phyloP scores from a whole-genome alignment of 2,888 invertebrate genomes.

The Odontothrips loti region DNA sequence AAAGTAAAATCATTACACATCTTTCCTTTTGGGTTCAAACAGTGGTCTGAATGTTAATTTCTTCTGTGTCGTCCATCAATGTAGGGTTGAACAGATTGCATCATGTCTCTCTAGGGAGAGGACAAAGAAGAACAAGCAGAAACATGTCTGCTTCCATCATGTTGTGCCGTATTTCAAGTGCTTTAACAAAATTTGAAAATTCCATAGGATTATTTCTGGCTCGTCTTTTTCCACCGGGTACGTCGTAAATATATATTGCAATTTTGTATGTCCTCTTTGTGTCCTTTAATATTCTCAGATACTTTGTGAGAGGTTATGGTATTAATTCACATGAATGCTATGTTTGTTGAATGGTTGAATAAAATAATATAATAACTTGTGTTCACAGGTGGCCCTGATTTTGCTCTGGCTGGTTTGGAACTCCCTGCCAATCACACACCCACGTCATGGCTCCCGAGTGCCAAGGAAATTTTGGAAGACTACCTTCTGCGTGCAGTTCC shows the following conservation, averaged over 20 bases:
- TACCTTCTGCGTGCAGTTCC: slow-evolving; percentile 77
- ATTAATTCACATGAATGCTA: neutral
- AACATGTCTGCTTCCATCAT: slow-evolving; percentile 45
- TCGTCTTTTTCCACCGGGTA: slow-evolving; percentile 52
- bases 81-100: neutral
- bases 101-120: neutral
- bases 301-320: neutral
- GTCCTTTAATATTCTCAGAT: neutral
- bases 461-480: slow-evolving; percentile 51
- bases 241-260: slow-evolving; percentile 19
- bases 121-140: slow-evolving; percentile 29
- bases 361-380: neutral
- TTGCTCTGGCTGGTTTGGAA: slow-evolving; percentile 25
- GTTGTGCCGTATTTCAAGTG: slow-evolving; percentile 45
- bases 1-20: too few species aligned
- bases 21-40: too few species aligned
- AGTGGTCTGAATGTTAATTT: neutral
- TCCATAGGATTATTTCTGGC: slow-evolving; percentile 44
- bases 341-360: too few species aligned
- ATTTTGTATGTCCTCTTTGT: neutral
- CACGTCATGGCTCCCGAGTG: slow-evolving; percentile 47
- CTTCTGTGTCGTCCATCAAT: neutral
- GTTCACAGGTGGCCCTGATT: slow-evolving; percentile 14
- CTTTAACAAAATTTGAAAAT: slow-evolving; percentile 49
- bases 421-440: slow-evolving; percentile 34